phyloP scores from a whole-genome alignment of 2,113 vertebrate genomes.

The Plotosus lineatus region DNA sequence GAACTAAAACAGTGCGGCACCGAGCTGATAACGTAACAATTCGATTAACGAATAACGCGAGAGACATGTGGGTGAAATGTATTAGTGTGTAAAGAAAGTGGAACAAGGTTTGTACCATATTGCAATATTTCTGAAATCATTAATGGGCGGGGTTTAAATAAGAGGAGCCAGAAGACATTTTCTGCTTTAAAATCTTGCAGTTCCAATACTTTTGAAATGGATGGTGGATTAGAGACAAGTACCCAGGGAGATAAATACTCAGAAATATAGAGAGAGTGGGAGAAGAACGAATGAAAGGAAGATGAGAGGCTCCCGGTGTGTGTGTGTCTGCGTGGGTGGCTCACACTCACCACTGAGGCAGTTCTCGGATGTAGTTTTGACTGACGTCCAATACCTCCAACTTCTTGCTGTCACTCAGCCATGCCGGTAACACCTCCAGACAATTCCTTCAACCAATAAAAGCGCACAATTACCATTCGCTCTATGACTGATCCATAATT shows the following conservation, averaged over 20 bases:
- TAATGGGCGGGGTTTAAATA: too few species aligned
- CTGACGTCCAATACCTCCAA: conserved; percentile 92
- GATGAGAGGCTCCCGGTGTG: too few species aligned
- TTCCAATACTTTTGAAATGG: neutral
- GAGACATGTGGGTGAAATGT: too few species aligned
- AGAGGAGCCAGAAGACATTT: too few species aligned
- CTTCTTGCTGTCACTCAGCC: conserved; percentile 91
- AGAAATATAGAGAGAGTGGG: neutral
- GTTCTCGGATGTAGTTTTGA: conserved; percentile 88
- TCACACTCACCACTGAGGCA: conserved; percentile 85
- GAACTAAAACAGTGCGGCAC: too few species aligned
- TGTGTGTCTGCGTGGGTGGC: neutral
- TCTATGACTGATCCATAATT: neutral
- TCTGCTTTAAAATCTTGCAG: too few species aligned
- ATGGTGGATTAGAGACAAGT: neutral
- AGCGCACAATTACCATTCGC: neutral
- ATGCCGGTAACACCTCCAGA: conserved; percentile 88
- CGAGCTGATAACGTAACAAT: too few species aligned
- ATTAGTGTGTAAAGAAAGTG: too few species aligned
- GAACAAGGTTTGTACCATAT: too few species aligned
- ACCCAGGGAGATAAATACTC: neutral
- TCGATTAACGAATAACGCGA: too few species aligned
- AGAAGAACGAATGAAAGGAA: neutral
- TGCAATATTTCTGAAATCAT: too few species aligned
- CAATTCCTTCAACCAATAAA: conserved; percentile 76